Evolutionary conservation across 2,797 vertebrate genomes (phyloP).

Genomic region (Tapirus indicus): DNA sequence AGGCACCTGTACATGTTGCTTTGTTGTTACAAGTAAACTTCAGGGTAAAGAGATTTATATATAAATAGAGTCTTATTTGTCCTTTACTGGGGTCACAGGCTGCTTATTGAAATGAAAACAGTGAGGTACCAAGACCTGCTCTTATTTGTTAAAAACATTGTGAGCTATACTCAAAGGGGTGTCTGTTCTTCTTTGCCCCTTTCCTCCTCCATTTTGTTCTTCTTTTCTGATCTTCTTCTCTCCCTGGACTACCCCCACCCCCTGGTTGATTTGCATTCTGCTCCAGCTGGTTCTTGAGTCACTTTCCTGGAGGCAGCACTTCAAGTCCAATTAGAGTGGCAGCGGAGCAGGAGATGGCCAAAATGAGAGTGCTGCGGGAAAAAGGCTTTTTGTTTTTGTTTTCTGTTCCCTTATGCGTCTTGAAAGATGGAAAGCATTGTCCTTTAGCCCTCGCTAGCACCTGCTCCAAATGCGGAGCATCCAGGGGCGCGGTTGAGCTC

Average conservation of each 20-base stretch:
- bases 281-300: slow-evolving; percentile 81
- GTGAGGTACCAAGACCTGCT: background rate
- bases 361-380: slow-evolving; percentile 19
- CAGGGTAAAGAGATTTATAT: background rate
- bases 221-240: slow-evolving; percentile 18
- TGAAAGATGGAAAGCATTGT: background rate
- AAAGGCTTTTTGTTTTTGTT: background rate
- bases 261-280: slow-evolving; percentile 59
- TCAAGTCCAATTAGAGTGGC: slow-evolving; percentile 73
- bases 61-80: background rate
- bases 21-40: background rate
- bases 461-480: background rate
- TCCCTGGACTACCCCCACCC: slow-evolving; percentile 29
- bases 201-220: slow-evolving; percentile 63
- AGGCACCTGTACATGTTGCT: background rate
- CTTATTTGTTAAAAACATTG: background rate
- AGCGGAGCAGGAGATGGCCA: slow-evolving; percentile 44
- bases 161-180: background rate
- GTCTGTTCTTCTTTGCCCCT: background rate
- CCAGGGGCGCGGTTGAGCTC: background rate
- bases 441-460: background rate
- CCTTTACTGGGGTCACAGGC: background rate
- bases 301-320: slow-evolving; percentile 81
- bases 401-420: slow-evolving; percentile 26
- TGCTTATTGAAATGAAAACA: background rate